Evolutionary conservation across 37 sponge, comb jelly and placozoan species (phyloP).

Genomic region (Cladorhizidae sp.): DNA sequence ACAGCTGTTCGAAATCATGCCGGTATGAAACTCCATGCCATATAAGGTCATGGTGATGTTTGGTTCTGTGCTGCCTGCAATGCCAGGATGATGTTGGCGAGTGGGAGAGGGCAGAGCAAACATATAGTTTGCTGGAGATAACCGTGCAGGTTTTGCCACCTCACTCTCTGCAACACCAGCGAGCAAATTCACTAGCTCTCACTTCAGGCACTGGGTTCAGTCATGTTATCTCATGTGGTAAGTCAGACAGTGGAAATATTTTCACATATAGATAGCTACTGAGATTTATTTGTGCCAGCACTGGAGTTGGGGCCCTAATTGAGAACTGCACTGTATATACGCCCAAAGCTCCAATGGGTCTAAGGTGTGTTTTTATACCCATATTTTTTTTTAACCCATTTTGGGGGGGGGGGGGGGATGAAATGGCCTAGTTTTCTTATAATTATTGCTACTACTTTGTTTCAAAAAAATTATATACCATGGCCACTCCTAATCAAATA

Average conservation of each 20-base stretch:
- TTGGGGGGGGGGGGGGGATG: no score
- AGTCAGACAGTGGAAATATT: no score
- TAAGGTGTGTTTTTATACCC: no score
- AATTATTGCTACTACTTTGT: no score
- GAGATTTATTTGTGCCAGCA: no score
- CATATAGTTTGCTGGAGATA: conserved; percentile 27
- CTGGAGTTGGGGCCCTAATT: no score
- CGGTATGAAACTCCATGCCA: conserved; percentile 4
- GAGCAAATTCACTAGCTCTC: conserved; percentile 28
- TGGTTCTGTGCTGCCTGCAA: not conserved
- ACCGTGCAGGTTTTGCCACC: conserved; percentile 21
- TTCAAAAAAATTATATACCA: no score
- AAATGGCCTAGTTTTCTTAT: not conserved
- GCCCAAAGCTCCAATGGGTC: no score
- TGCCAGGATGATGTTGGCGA: conserved; percentile 6
- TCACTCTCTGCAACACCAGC: conserved; percentile 21
- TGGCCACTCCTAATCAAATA: no score
- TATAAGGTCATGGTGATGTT: not conserved
- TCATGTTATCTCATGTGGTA: conserved; percentile 55
- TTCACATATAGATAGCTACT: no score
- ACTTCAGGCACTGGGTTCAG: conserved; percentile 34
- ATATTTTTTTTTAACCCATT: no score
- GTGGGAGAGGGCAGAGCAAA: conserved; percentile 45
- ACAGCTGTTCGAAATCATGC: conserved; percentile 22
- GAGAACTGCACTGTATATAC: no score